Base-by-base conservation (phyloP, 2,888 invertebrate genomes). In the Amiota communis region DNA sequence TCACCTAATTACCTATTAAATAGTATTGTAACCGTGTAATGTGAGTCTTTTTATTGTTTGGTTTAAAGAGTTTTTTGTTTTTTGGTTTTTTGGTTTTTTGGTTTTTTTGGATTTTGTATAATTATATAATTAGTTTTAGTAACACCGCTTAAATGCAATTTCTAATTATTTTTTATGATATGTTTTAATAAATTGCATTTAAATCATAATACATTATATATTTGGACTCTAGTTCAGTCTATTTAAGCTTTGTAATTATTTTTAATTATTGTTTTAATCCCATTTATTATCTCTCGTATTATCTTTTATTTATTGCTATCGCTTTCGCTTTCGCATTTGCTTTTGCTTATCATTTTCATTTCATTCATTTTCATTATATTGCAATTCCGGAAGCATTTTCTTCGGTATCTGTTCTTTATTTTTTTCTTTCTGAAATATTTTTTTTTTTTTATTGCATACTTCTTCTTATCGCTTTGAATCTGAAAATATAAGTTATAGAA, bases 161-260 rank as follows among this genome's bases (percentile, higher is more conserved):
- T 80, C 81, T 87, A 86, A 87, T 86, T 85, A 84, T 80, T 87
- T 80, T 87, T 81, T 85, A 82, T 87, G 87, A 87, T 87, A 87
- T 87, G 87, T 87, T 87, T 36, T 87, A 87, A 87, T 88, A 88
- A 87, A 88, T 88, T 88, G 88, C 87, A 87, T 88, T 84, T 83
- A 81, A 82, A 85, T 84, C 83, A 77, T 84, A 81, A 87, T 86
- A 36, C 36, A 36, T n/a, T n/a, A n/a, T 36, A 87, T 88, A 88
- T 87, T 87, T 87, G 87, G 87, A 87, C 87, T 88, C 87, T 88
- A 84, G 81, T 87, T 87, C 87, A 87, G 87, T 87, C 87, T 87
- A 87, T 87, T 83, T 88, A 87, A 88, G 87, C 86, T 79, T 87
- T 77, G 77, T 76, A 36, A 36, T 78, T 71, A 74, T 80, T 79